A percentile compares a stretch with the other conserved stretches of the same genome.
Evolutionary conservation across 1,140 invertebrate species (phyloP).

Genomic region (Pogonus chalceus): DNA sequence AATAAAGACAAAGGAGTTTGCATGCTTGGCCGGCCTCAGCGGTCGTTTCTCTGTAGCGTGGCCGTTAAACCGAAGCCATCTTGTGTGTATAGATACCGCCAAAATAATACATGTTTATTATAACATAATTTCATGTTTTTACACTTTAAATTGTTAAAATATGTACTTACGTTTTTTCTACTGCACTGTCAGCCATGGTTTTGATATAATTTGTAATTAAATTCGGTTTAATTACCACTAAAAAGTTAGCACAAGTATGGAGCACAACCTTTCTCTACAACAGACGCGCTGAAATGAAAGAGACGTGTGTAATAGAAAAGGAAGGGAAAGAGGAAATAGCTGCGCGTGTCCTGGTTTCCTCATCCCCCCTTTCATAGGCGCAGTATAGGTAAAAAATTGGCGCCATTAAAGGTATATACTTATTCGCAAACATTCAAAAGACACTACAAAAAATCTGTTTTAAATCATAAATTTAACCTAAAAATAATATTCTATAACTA

Average conservation of each 20-base stretch:
- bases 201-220: conserved; percentile 15
- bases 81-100: conserved; percentile 22
- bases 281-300: conserved; percentile 4
- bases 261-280: neutral
- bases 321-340: conserved; percentile 4
- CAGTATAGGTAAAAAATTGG: neutral
- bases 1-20: neutral
- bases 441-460: no score
- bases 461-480: no score
- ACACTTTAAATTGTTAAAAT: neutral
- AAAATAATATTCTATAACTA: no score
- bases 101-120: conserved; percentile 22
- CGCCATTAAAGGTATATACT: no score
- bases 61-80: conserved; percentile 20
- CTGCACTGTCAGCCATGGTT: conserved; percentile 28
- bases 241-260: conserved; percentile 15
- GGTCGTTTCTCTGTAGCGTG: conserved; percentile 9
- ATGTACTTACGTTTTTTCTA: conserved; percentile 26
- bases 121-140: neutral
- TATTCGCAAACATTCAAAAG: no score
- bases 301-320: neutral
- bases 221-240: conserved; percentile 16
- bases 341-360: conserved; percentile 6
- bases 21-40: neutral
- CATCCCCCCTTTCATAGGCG: conserved; percentile 1